Base-by-base conservation (phyloP, 2,888 invertebrate genomes). In the Ischnus inquisitorius region DNA sequence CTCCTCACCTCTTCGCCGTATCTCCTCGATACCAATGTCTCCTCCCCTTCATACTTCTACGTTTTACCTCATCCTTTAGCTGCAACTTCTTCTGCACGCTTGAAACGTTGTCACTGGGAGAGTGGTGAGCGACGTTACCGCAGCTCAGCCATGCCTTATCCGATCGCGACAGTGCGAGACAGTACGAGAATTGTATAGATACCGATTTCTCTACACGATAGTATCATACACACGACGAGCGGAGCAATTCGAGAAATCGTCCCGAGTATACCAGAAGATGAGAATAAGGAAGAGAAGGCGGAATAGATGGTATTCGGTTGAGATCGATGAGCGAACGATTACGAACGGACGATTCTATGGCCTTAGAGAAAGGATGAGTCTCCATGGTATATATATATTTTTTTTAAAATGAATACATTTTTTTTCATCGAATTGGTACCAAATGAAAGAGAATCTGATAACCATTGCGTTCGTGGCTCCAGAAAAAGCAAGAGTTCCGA, bases 111-210 rank as follows among this genome's bases (percentile, higher is more conserved):
- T 85, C 85, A 83, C 83, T 83, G 68, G 82, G 79, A 83, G 77
- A 74, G 79, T 76, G 79, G 72, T 78, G 76, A 78, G 80, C 86
- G 78, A 84, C 80, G 79, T 82, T 84, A 72, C 80, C 82, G 81
- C 83, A 79, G 82, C 79, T 79, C 75, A 86, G 82, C 72, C 78
- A 86, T 86, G 77, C 86, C 86, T 86, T 86, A 86, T 85, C 86
- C 62, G 85, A 86, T 74, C 78, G 54, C 57, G 74, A 62, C 62
- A 46, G 74, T 74, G 46, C 62, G 48, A 39, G 48, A 28, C 28
- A 60, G 60, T 14, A 25, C 60, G 60, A 25, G 60, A 25, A 25
- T 14, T 14, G 60, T 60, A 28, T 28, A 14, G 60, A 60, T 22
- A 14, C 25, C 12, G 71, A 76, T 72, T 81, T 74, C 81, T 67